Percentiles rank a stretch among this genome's conserved stretches.
Conservation (phyloP, 2,888 invertebrate genomes). For the Ormia ochracea region DNA sequence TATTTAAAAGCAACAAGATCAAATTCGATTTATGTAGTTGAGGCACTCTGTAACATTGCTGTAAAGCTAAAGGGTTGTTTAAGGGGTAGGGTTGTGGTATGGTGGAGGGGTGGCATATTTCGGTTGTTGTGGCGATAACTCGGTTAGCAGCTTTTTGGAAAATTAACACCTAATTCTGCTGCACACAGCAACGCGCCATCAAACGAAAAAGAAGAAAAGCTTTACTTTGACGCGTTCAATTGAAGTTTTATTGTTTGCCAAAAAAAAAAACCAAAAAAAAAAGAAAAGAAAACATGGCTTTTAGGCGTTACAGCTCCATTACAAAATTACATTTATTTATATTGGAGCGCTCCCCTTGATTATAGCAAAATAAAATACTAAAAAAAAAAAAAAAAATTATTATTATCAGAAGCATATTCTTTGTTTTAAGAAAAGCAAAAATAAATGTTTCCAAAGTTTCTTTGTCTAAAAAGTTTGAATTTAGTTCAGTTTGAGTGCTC, state of each 20-base stretch:
- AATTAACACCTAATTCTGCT: slow-evolving; percentile 60
- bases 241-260: slow-evolving; percentile 59
- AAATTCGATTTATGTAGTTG: slow-evolving; percentile 55
- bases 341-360: neutral
- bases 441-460: slow-evolving; percentile 39
- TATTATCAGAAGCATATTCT: slow-evolving; percentile 48
- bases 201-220: slow-evolving; percentile 10
- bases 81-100: neutral
- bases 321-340: slow-evolving; percentile 35
- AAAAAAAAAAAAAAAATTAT: neutral
- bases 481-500: slow-evolving; percentile 45
- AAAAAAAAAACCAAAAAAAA: too few relatives aligned
- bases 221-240: slow-evolving; percentile 55
- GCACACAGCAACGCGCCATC: slow-evolving; percentile 3
- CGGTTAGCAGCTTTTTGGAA: slow-evolving; percentile 52
- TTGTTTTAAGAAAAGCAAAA: slow-evolving; percentile 57
- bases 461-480: slow-evolving; percentile 34
- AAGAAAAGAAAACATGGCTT: slow-evolving; percentile 55
- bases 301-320: slow-evolving; percentile 53
- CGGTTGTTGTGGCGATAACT: slow-evolving; percentile 52
- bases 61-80: slow-evolving; percentile 45
- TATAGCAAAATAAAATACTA: neutral
- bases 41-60: slow-evolving; percentile 2
- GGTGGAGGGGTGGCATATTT: slow-evolving; percentile 12
- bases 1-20: slow-evolving; percentile 52